phyloP scores from a whole-genome alignment of 1,140 invertebrate species.

The Drosophila athabasca region DNA sequence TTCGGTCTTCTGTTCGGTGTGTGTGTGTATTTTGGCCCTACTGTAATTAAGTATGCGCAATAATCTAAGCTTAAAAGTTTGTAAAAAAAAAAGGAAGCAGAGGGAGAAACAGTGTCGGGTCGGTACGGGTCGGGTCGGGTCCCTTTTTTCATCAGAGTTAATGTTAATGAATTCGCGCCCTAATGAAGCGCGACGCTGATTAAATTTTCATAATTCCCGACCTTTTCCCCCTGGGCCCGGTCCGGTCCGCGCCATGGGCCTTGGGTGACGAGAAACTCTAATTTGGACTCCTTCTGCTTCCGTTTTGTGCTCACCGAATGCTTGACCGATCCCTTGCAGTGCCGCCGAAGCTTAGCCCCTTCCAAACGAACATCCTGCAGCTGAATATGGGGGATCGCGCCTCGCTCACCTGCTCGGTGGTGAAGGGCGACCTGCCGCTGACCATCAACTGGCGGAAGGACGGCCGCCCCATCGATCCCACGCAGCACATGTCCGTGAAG shows the following conservation, averaged over 20 bases:
- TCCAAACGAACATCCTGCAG: conserved; percentile 88
- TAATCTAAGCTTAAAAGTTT: conserved; percentile 80
- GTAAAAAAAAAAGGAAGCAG: conserved; percentile 40
- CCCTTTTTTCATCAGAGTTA: conserved; percentile 56
- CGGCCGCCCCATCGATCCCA: conserved; percentile 87
- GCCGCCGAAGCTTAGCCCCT: conserved; percentile 91
- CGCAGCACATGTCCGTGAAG: conserved; percentile 87
- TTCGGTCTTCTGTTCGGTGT: conserved; percentile 28
- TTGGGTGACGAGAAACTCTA: conserved; percentile 1
- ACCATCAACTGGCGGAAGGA: conserved; percentile 92
- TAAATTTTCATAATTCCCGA: conserved; percentile 77
- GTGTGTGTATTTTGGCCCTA: conserved; percentile 39
- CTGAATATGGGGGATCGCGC: conserved; percentile 91
- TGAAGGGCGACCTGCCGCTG: conserved; percentile 90
- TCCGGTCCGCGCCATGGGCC: background rate
- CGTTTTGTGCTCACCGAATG: conserved; percentile 39
- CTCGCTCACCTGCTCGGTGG: conserved; percentile 90
- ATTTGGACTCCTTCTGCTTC: conserved; percentile 15
- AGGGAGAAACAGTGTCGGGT: conserved; percentile 12
- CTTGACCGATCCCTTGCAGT: conserved; percentile 86
- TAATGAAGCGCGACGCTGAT: conserved; percentile 73
- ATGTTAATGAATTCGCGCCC: conserved; percentile 70
- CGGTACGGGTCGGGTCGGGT: conserved; percentile 1
- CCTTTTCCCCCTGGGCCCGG: conserved; percentile 23
- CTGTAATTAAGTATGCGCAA: conserved; percentile 78